Percentiles rank a stretch among this genome's conserved stretches.
These are phyloP conservation scores for Sinonovacula constricta DNA, from an alignment of 1,140 invertebrate species.

Conservation along the genomic window DNA sequence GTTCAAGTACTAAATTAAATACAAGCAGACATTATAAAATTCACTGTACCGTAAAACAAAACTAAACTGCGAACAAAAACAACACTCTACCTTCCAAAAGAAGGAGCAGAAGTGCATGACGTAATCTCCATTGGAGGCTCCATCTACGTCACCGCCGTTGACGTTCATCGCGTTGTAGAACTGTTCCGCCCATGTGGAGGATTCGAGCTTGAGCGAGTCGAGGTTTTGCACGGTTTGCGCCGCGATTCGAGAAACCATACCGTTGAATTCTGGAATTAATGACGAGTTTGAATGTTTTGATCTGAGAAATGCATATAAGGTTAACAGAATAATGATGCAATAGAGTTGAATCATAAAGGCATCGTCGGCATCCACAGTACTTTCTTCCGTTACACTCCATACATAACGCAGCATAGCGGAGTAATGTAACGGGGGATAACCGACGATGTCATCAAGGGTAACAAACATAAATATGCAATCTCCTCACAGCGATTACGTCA, in stretches of 20 bases:
- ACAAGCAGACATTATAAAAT: not conserved
- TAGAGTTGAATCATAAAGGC: not conserved
- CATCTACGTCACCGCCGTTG: conserved; percentile 84
- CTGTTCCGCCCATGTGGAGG: conserved; percentile 82
- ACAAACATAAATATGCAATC: no score
- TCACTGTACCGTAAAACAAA: not conserved
- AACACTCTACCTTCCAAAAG: conserved; percentile 76
- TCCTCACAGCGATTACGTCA: no score
- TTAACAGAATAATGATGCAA: not conserved
- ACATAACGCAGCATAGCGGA: not conserved
- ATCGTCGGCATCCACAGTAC: no score
- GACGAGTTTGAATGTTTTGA: not conserved
- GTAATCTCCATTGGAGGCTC: conserved; percentile 81
- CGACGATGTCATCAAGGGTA: not conserved
- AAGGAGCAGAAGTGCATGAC: conserved; percentile 79
- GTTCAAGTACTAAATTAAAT: not conserved
- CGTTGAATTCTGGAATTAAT: conserved; percentile 81
- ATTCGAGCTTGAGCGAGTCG: conserved; percentile 82
- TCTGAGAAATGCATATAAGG: not conserved
- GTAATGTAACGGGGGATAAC: not conserved
- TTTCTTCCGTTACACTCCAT: not conserved
- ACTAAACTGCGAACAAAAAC: conserved; percentile 50
- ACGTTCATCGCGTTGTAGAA: conserved; percentile 83
- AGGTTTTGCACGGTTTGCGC: conserved; percentile 82
- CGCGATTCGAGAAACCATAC: conserved; percentile 82